phyloP scores from a whole-genome alignment of 2,888 invertebrate species.

The Tetragonisca angustula region DNA sequence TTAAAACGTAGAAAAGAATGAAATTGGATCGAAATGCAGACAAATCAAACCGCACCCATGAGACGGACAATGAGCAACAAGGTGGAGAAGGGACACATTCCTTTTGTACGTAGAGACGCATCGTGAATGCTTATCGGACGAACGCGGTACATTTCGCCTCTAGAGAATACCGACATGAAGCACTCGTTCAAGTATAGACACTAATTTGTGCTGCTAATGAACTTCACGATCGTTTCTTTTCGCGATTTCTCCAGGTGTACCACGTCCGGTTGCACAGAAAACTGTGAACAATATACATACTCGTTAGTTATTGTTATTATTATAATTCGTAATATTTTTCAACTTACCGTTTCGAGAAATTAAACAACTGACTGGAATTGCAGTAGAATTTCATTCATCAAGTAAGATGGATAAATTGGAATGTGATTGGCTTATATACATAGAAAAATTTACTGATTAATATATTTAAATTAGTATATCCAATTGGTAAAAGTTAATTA shows the following conservation, averaged over 20 bases:
- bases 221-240: constrained; percentile 34
- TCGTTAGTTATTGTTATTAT: neutral
- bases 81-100: constrained; percentile 48
- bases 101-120: constrained; percentile 43
- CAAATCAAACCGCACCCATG: constrained; percentile 31
- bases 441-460: neutral
- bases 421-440: neutral
- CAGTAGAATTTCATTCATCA: neutral
- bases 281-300: neutral
- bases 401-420: neutral
- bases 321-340: neutral
- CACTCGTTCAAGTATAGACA: constrained; percentile 58
- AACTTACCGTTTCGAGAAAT: neutral
- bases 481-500: too few species aligned
- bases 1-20: neutral
- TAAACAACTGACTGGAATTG: neutral
- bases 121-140: constrained; percentile 26
- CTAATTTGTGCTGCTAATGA: constrained; percentile 72
- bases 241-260: constrained; percentile 17
- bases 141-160: constrained; percentile 37
- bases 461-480: too few species aligned
- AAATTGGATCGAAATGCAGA: constrained; percentile 11
- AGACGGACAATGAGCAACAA: constrained; percentile 40
- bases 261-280: neutral
- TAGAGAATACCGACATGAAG: constrained; percentile 25